A percentile compares a stretch with the other conserved stretches of the same genome.
Conservation (phyloP, 2,113 vertebrate genomes). For the Pseudorectes ferrugineus region DNA sequence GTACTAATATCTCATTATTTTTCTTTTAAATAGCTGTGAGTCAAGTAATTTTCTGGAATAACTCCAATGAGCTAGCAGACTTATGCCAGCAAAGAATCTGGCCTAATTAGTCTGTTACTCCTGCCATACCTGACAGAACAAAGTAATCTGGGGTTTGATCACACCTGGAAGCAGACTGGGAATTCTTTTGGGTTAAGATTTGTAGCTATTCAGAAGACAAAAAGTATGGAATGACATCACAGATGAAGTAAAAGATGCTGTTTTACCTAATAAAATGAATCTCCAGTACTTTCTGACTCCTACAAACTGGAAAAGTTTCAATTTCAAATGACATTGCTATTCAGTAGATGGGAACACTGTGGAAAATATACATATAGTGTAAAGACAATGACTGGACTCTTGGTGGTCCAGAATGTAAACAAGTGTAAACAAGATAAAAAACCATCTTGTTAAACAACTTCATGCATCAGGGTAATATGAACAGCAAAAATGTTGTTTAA, state of each 20-base stretch:
- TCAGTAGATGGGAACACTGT: not conserved
- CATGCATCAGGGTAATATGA: fast-evolving
- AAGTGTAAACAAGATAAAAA: not conserved
- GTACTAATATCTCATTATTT: not conserved
- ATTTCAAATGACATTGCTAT: not conserved
- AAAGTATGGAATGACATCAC: not conserved
- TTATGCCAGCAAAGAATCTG: not conserved
- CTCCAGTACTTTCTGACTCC: not conserved
- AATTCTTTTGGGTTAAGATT: not conserved
- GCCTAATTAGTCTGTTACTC: not conserved
- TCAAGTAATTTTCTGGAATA: not conserved
- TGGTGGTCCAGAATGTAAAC: not conserved
- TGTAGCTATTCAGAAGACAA: not conserved
- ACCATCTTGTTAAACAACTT: not conserved
- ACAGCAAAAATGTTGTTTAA: not conserved
- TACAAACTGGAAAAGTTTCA: not conserved
- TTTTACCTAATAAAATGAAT: not conserved
- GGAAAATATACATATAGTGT: not conserved
- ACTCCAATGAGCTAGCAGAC: not conserved
- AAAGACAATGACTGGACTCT: not conserved
- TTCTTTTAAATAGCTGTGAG: not conserved
- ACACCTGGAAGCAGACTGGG: not conserved
- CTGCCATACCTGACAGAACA: not conserved
- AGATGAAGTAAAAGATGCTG: not conserved
- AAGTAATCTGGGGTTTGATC: not conserved